Evolutionary conservation across 2,113 vertebrate genomes (phyloP), one percentile per base, ranked within the genome.

Genomic region (Empidonax alnorum): DNA sequence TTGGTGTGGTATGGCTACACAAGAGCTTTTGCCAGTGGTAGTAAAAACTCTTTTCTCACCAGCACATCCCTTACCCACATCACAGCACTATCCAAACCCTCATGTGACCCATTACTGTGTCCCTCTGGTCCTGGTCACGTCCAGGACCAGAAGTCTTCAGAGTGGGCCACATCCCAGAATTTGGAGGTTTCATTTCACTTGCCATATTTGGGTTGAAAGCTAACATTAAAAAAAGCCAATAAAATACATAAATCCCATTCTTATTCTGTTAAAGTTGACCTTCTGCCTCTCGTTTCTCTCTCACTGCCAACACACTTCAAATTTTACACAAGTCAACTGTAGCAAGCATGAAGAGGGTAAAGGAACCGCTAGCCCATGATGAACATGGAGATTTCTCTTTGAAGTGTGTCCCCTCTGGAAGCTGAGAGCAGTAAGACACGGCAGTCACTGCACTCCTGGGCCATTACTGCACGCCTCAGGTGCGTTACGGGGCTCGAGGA

Each of bases 251-350:
- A 95, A 96, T 3, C 42, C 53, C 86, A 89, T 90, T 97, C 76
- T 92, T 95, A 91, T 95, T 97, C 93, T 72, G 63, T 92, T 95
- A 92, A 84, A 76, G 73, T n/a, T 92, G 95, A 93, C 91, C 81
- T 91, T 83, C 67, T 85, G 89, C 85, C 61, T 93, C 93, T 69
- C 89, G 91, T 58, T 84, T 96, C 73, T 96, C 75, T 96, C 79
- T 72, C 69, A 18, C 2, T 1, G 52, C 27, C 39, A 61, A 59
- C 18, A 24, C 67, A 76, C 89, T 91, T 83, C 24, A 77, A 71
- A 86, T 90, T 87, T 93, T 94, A 65, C 50, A 28, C 72, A 78
- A 94, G 90, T 58, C 2, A 8, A 83, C 67, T 5, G 3, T 3
- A 90, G 69, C 53, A 75, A 89, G 71, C 69, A 90, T 90, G 71